A percentile compares a stretch with the other conserved stretches of the same genome.
phyloP scores from a whole-genome alignment of 2,888 invertebrate genomes.

The Dryadula phaetusa region DNA sequence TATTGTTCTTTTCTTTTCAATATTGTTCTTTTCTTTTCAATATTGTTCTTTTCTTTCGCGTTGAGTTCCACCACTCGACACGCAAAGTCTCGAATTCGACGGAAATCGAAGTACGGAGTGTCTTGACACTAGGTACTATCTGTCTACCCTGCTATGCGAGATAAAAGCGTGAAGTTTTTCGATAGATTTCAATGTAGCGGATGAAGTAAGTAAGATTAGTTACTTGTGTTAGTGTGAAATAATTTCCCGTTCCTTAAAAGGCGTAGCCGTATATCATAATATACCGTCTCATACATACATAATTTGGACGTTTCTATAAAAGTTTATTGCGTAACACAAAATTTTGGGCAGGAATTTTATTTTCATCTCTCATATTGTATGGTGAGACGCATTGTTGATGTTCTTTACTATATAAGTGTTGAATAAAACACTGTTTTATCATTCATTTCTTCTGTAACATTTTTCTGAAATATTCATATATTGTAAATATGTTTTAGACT shows the following conservation, averaged over 20 bases:
- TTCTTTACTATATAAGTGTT: background rate
- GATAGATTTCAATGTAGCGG: background rate
- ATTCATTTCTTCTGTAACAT: background rate
- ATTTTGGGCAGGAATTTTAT: slow-evolving; percentile 22
- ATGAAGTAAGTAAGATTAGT: slow-evolving; percentile 17
- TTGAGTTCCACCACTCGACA: too few species aligned
- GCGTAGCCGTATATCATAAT: slow-evolving; percentile 18
- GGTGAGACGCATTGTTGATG: slow-evolving; percentile 15
- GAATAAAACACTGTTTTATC: slow-evolving; percentile 1
- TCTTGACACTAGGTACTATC: too few species aligned
- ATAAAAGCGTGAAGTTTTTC: too few species aligned
- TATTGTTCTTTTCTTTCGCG: too few species aligned
- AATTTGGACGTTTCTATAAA: slow-evolving; percentile 35
- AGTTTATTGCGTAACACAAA: slow-evolving; percentile 18
- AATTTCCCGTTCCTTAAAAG: slow-evolving; percentile 4
- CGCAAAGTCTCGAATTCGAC: too few species aligned
- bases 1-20: too few species aligned
- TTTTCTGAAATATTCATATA: background rate
- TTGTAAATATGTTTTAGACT: too few species aligned
- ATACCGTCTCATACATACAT: slow-evolving; percentile 39
- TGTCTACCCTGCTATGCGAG: too few species aligned
- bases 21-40: too few species aligned
- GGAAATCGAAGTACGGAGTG: too few species aligned
- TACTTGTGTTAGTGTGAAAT: slow-evolving; percentile 10
- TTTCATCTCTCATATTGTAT: slow-evolving; percentile 14